These are phyloP conservation scores for Ursus arctos DNA, from an alignment of 2,113 vertebrate species.

Conservation along the genomic window DNA sequence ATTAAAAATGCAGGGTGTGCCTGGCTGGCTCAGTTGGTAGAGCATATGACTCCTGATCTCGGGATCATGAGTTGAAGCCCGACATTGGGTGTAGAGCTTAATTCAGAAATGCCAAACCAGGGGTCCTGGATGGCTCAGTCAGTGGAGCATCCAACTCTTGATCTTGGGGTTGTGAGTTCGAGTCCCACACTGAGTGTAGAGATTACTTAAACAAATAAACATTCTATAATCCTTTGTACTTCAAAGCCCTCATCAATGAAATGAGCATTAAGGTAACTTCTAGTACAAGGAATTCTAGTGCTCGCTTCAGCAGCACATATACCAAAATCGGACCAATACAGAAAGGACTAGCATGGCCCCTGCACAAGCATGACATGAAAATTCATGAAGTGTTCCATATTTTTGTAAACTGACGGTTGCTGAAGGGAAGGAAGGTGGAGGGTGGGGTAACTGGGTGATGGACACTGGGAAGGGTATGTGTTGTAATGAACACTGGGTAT, in stretches of 20 bases:
- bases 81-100: neutral
- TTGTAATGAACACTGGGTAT: no score
- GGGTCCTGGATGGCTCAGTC: neutral
- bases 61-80: neutral
- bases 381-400: no score
- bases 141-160: neutral
- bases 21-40: neutral
- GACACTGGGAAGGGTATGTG: no score
- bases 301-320: no score
- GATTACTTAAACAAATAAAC: neutral
- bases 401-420: no score
- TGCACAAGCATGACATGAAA: no score
- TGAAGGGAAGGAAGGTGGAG: no score
- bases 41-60: neutral
- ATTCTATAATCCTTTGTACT: slow-evolving; percentile 10
- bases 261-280: slow-evolving; percentile 2
- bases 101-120: neutral
- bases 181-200: neutral
- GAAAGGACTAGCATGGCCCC: no score
- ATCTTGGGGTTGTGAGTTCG: neutral
- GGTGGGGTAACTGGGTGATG: no score
- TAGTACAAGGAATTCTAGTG: neutral
- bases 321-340: no score
- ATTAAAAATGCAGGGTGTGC: neutral
- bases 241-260: slow-evolving; percentile 10